Evolutionary conservation across 2,888 invertebrate species (phyloP).

Genomic region (Dicyrtomina minuta): DNA sequence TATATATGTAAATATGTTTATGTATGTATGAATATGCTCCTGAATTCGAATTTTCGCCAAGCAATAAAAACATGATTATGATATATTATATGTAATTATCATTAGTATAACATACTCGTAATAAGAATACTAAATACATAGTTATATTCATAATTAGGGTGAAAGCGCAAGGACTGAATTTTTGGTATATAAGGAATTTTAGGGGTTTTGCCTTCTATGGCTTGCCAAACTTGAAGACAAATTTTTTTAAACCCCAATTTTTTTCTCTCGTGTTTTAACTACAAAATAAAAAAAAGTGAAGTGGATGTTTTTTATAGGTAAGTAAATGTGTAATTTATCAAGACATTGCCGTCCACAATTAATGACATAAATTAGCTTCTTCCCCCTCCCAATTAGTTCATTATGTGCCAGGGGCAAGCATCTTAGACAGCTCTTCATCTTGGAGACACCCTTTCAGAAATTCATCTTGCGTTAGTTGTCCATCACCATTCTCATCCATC

Average conservation of each 20-base stretch:
- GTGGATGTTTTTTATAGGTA: conserved; percentile 14
- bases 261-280: neutral
- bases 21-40: neutral
- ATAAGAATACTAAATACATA: neutral
- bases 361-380: conserved; percentile 1
- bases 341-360: conserved; percentile 3
- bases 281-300: conserved; percentile 4
- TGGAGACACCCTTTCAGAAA: conserved; percentile 96
- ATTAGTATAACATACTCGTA: too few relatives aligned
- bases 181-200: conserved; percentile 10
- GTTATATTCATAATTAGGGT: conserved; percentile 13
- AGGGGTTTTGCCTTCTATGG: neutral
- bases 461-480: conserved; percentile 95
- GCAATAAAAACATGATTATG: neutral
- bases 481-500: conserved; percentile 97
- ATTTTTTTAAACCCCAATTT: neutral
- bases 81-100: too few relatives aligned
- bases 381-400: conserved; percentile 12
- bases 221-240: conserved; percentile 3
- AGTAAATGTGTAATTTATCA: neutral
- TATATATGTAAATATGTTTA: neutral
- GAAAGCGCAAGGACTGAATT: conserved; percentile 27
- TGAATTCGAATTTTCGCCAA: too few relatives aligned
- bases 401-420: conserved; percentile 73
- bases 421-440: conserved; percentile 91